Conservation (phyloP, 1,140 invertebrate species). For the Macrobrachium nipponense region DNA sequence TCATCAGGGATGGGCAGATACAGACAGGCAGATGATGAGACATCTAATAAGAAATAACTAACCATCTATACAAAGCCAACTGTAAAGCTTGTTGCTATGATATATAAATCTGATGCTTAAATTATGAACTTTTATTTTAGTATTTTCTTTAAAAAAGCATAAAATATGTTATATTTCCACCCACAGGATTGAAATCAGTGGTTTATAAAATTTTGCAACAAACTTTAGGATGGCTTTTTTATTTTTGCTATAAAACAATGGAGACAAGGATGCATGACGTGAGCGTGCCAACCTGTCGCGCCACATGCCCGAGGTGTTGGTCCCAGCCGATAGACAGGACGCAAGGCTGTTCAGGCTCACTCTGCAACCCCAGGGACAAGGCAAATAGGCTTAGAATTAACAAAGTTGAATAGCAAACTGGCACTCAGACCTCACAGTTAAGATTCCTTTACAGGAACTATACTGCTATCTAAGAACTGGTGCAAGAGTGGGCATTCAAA, state of each 20-base stretch:
- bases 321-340: conserved; percentile 56
- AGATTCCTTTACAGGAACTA: conserved; percentile 28
- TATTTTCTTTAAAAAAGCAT: no score
- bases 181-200: no score
- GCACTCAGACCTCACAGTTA: conserved; percentile 27
- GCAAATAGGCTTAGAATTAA: conserved; percentile 54
- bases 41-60: no score
- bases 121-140: no score
- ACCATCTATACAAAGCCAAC: no score
- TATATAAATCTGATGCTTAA: no score
- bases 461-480: conserved; percentile 24
- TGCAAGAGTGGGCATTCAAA: conserved; percentile 25
- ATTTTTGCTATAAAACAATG: no score
- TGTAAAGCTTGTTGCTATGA: no score
- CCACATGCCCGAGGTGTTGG: conserved; percentile 65
- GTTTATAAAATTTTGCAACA: no score
- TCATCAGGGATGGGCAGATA: conserved; percentile 29
- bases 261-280: conserved; percentile 38
- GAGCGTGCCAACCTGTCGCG: conserved; percentile 65
- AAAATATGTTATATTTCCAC: no score
- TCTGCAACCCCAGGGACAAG: conserved; percentile 49
- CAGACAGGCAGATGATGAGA: neutral
- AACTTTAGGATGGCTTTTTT: no score
- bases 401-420: conserved; percentile 29
- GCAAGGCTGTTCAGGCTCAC: conserved; percentile 62